A percentile compares a stretch with the other conserved stretches of the same genome.
Evolutionary conservation across 2,113 vertebrate genomes (phyloP).

Genomic region (Coptodon bakossiorum): DNA sequence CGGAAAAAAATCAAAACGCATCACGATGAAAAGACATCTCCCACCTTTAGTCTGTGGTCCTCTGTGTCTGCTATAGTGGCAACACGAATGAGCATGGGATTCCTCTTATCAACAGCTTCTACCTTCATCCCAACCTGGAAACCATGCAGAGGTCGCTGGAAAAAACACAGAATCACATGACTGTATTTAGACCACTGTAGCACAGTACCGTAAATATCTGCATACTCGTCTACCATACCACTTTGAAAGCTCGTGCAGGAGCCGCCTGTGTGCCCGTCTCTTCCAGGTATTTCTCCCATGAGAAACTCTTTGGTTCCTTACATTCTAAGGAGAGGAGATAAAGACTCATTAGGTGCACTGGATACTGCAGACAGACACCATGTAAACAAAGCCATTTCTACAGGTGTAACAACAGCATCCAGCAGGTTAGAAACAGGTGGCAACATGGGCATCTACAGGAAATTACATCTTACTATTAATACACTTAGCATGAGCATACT

Average conservation of each 20-base stretch:
- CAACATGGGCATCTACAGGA: background rate
- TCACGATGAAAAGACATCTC: background rate
- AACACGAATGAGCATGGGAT: slow-evolving; percentile 75
- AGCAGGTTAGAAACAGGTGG: background rate
- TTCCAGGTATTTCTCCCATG: slow-evolving; percentile 86
- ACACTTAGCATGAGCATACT: background rate
- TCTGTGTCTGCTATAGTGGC: slow-evolving; percentile 67
- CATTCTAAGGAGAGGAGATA: slow-evolving; percentile 65
- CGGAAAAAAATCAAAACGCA: background rate
- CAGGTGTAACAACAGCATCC: background rate
- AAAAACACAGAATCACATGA: background rate
- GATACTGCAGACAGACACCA: background rate
- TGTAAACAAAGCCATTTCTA: background rate
- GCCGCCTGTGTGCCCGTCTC: slow-evolving; percentile 83
- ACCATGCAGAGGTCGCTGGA: slow-evolving; percentile 73
- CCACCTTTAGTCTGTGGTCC: slow-evolving; percentile 73
- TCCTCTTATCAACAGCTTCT: slow-evolving; percentile 76
- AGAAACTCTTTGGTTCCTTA: slow-evolving; percentile 80
- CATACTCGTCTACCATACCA: slow-evolving; percentile 51
- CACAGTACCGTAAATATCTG: background rate
- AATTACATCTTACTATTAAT: background rate
- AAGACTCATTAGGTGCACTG: background rate
- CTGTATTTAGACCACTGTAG: background rate
- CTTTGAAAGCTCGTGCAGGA: slow-evolving; percentile 86
- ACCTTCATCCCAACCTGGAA: slow-evolving; percentile 76